Evolutionary conservation across 2,888 invertebrate genomes (phyloP).

Genomic region (Nipponacmea schrenckii): DNA sequence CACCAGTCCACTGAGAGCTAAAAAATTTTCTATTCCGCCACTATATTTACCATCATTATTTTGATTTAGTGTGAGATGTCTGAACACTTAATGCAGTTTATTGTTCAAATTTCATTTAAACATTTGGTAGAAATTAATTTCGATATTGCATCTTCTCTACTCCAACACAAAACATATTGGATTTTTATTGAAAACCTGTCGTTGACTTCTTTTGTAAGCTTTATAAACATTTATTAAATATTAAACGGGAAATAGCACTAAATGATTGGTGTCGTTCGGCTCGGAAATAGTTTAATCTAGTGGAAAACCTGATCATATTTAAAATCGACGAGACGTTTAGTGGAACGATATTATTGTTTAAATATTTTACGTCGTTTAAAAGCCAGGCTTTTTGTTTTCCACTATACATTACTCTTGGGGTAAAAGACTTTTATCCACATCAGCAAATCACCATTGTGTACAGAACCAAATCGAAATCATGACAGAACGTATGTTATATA

Average conservation of each 20-base stretch:
- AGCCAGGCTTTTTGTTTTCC: constrained; percentile 4
- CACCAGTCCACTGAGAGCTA: too few relatives aligned
- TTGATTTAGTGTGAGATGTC: neutral
- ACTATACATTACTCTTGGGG: constrained; percentile 8
- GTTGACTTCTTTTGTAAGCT: constrained; percentile 5
- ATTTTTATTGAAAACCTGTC: neutral
- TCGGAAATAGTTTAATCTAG: constrained; percentile 6
- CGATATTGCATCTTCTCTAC: constrained; percentile 2
- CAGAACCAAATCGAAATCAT: constrained; percentile 3
- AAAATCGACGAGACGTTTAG: constrained; percentile 2
- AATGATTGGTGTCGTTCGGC: constrained; percentile 1
- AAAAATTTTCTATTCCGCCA: too few relatives aligned
- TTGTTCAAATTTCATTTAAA: neutral
- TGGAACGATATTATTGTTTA: constrained; percentile 7
- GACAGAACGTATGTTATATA: neutral
- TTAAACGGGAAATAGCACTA: constrained; percentile 3
- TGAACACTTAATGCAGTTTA: constrained; percentile 4
- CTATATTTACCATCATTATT: neutral
- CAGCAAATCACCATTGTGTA: neutral
- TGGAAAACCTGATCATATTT: constrained; percentile 9
- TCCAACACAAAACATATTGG: neutral
- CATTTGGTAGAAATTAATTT: constrained; percentile 1
- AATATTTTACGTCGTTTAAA: constrained; percentile 6
- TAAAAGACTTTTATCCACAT: constrained; percentile 7
- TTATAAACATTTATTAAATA: constrained; percentile 4